These are phyloP conservation scores for Epinephelus cyanopodus DNA, from an alignment of 2,113 vertebrate species.

Conservation along the genomic window DNA sequence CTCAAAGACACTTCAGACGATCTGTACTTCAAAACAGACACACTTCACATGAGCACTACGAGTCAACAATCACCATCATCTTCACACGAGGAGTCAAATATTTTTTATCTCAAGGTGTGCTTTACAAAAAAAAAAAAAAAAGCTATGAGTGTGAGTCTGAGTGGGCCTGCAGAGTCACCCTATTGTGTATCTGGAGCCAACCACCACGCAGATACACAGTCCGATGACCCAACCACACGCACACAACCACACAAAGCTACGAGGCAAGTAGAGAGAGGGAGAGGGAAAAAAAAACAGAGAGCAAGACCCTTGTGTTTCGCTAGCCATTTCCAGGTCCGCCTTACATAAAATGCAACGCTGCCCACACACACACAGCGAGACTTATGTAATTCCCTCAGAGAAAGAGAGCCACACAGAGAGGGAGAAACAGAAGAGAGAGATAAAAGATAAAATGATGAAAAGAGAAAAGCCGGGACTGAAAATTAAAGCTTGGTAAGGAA, in stretches of 20 bases:
- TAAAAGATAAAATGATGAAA: conserved; percentile 54
- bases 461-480: conserved; percentile 34
- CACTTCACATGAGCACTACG: conserved; percentile 5
- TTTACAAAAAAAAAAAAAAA: conserved; percentile 13
- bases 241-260: conserved; percentile 29
- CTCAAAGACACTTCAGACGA: background rate
- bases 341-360: conserved; percentile 77
- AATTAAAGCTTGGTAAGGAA: conserved; percentile 56
- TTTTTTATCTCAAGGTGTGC: conserved; percentile 24
- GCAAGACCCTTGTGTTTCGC: conserved; percentile 61
- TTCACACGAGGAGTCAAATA: conserved; percentile 13
- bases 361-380: conserved; percentile 67
- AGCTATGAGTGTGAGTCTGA: conserved; percentile 14
- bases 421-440: conserved; percentile 47
- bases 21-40: conserved; percentile 10
- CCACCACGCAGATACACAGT: conserved; percentile 40
- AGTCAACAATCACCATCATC: conserved; percentile 16
- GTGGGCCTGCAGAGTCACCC: conserved; percentile 44
- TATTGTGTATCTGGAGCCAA: conserved; percentile 39
- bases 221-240: conserved; percentile 28
- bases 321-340: conserved; percentile 74
- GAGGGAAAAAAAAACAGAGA: conserved; percentile 42
- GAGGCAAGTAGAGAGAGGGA: conserved; percentile 28
- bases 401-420: conserved; percentile 50
- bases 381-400: conserved; percentile 79